Percentiles rank a stretch among this genome's conserved stretches.
phyloP scores from a whole-genome alignment of 2,797 vertebrate genomes.

The Channa striata region DNA sequence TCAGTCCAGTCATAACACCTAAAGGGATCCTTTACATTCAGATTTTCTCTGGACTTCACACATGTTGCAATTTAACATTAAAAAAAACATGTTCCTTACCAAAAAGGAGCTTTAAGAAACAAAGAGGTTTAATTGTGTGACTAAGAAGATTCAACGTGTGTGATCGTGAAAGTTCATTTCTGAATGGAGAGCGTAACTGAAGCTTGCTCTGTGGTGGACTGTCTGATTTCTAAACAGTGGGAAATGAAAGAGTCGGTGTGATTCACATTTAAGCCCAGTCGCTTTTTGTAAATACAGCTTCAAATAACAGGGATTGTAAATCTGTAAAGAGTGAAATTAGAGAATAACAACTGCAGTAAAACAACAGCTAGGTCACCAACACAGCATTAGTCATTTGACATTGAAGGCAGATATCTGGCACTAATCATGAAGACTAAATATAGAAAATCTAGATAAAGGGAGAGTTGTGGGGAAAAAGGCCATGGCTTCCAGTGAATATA shows the following conservation, averaged over 20 bases:
- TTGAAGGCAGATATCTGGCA: neutral
- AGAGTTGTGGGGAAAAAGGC: neutral
- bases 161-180: too few species aligned
- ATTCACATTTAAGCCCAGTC: constrained; percentile 12
- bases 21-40: constrained; percentile 23
- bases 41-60: constrained; percentile 26
- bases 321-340: constrained; percentile 2
- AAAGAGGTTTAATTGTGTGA: neutral
- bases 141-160: too few species aligned
- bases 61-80: constrained; percentile 25
- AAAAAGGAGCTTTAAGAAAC: constrained; percentile 2
- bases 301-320: constrained; percentile 23
- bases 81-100: constrained; percentile 9
- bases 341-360: neutral
- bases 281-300: constrained; percentile 6
- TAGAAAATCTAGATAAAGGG: neutral
- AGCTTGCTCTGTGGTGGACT: constrained; percentile 41
- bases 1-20: constrained; percentile 23
- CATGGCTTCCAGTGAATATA: constrained; percentile 14
- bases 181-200: constrained; percentile 8
- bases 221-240: constrained; percentile 22
- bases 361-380: neutral
- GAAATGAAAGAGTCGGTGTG: neutral
- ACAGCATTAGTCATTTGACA: neutral
- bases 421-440: constrained; percentile 4